Evolutionary conservation across 2,888 invertebrate species (phyloP).

Genomic region (Epinotia demarniana): DNA sequence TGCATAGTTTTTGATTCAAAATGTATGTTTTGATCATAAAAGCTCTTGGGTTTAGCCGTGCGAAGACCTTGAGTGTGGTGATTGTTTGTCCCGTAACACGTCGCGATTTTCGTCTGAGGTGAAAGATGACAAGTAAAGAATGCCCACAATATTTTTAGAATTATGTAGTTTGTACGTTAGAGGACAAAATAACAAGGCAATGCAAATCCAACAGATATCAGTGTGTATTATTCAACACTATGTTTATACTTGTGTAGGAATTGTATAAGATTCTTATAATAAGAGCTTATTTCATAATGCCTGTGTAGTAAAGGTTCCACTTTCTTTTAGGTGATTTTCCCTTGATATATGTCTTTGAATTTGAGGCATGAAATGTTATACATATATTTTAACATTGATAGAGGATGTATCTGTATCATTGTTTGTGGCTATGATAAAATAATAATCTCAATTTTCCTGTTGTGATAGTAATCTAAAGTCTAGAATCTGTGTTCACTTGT

Average conservation of each 20-base stretch:
- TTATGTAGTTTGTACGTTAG: conserved; percentile 77
- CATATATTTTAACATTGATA: background rate
- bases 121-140: conserved; percentile 77
- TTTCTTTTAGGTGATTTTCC: conserved; percentile 58
- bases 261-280: conserved; percentile 55
- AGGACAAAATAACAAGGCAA: conserved; percentile 77
- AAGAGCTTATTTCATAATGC: conserved; percentile 55
- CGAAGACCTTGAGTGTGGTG: conserved; percentile 20
- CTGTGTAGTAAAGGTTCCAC: conserved; percentile 55
- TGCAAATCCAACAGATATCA: conserved; percentile 54
- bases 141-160: conserved; percentile 83
- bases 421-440: background rate
- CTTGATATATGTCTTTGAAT: conserved; percentile 24
- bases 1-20: conserved; percentile 59
- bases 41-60: conserved; percentile 41
- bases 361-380: conserved; percentile 4
- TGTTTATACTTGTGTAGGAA: conserved; percentile 50
- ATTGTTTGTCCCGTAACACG: conserved; percentile 39
- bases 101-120: conserved; percentile 56
- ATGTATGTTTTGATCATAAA: conserved; percentile 54
- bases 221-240: conserved; percentile 54
- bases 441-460: conserved; percentile 20
- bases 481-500: background rate
- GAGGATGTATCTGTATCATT: background rate
- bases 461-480: conserved; percentile 13